Conservation (phyloP, 2,797 vertebrate genomes). For the Oreortyx pictus region DNA sequence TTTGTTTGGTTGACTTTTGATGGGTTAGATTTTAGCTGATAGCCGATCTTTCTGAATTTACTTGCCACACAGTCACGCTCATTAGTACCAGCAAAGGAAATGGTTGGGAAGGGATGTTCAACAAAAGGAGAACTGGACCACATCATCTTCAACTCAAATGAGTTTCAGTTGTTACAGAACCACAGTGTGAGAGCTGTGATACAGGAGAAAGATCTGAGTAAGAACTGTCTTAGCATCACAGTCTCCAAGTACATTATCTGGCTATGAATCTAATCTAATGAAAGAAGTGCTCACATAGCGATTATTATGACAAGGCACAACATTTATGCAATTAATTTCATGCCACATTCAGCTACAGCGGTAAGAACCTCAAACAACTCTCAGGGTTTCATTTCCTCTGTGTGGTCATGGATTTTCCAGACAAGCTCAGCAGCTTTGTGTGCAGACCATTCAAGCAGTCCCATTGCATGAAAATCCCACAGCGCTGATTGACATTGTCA, state of each 20-base stretch:
- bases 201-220: neutral
- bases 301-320: neutral
- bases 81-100: neutral
- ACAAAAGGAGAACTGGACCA: neutral
- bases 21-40: neutral
- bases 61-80: neutral
- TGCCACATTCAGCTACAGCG: neutral
- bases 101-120: neutral
- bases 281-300: neutral
- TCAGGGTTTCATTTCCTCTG: constrained; percentile 8
- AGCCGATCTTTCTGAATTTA: neutral
- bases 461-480: neutral
- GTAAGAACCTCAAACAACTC: constrained; percentile 19
- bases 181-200: neutral
- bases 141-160: accelerated
- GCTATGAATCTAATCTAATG: neutral
- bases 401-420: constrained; percentile 55
- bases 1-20: neutral
- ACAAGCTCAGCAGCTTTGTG: neutral
- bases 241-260: neutral
- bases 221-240: neutral
- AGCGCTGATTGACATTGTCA: neutral
- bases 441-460: neutral
- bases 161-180: neutral
- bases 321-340: constrained; percentile 20